Percentiles rank a stretch among this genome's conserved stretches.
These are phyloP conservation scores for Excalfactoria chinensis DNA, from an alignment of 2,113 vertebrate genomes.

Conservation along the genomic window DNA sequence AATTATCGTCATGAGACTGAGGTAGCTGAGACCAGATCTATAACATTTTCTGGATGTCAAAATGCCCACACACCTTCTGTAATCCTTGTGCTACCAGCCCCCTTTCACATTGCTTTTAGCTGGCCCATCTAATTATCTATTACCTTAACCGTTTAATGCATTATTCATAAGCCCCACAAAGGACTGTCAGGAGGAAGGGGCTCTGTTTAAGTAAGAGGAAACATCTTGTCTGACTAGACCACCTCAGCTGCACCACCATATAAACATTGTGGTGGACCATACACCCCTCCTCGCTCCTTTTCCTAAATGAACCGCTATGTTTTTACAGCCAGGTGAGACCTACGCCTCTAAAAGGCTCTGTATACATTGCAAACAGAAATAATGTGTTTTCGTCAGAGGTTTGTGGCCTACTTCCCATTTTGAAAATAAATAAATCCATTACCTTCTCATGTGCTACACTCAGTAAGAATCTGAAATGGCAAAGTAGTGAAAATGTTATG, in stretches of 20 bases:
- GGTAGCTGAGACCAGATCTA: conserved; percentile 84
- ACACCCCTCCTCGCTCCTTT: not conserved
- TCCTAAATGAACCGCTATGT: not conserved
- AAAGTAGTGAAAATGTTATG: conserved; percentile 52
- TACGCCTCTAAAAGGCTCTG: conserved; percentile 3
- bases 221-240: conserved; percentile 31
- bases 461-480: conserved; percentile 53
- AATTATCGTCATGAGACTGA: conserved; percentile 86
- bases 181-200: conserved; percentile 38
- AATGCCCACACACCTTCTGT: conserved; percentile 85
- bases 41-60: conserved; percentile 82
- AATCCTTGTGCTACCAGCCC: conserved; percentile 72
- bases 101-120: conserved; percentile 72
- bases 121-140: conserved; percentile 77
- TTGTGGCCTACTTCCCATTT: conserved; percentile 26
- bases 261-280: not conserved
- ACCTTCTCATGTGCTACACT: conserved; percentile 55
- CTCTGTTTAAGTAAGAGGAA: conserved; percentile 60
- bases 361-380: not conserved
- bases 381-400: not conserved
- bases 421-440: conserved; percentile 38
- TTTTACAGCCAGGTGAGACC: not conserved
- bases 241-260: not conserved
- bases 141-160: conserved; percentile 45
- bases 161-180: conserved; percentile 62